These are phyloP conservation scores for Xiphophorus couchianus DNA, from an alignment of 2,113 vertebrate genomes.

Conservation along the genomic window DNA sequence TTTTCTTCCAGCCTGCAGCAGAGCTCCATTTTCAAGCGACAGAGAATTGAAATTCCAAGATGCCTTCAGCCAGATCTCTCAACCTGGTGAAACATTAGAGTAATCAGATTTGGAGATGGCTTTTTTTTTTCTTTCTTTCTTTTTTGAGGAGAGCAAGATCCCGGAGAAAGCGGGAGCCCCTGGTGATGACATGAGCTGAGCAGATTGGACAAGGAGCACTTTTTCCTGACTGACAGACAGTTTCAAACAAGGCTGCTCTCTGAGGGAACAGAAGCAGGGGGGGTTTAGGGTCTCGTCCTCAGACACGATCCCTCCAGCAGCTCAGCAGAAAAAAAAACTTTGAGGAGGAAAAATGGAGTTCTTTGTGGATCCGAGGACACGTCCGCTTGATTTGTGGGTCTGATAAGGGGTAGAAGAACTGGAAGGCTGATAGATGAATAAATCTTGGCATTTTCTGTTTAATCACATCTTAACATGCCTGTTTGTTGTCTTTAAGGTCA, in stretches of 20 bases:
- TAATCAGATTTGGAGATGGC: slow-evolving; percentile 70
- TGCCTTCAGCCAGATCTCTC: slow-evolving; percentile 64
- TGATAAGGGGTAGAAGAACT: slow-evolving; percentile 31
- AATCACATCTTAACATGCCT: slow-evolving; percentile 15
- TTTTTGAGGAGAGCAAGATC: slow-evolving; percentile 30
- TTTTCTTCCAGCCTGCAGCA: slow-evolving; percentile 52
- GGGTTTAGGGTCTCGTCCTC: slow-evolving; percentile 25
- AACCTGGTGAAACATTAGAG: slow-evolving; percentile 67
- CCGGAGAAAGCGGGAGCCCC: slow-evolving; percentile 11
- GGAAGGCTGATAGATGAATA: slow-evolving; percentile 44
- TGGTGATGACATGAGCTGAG: slow-evolving; percentile 63
- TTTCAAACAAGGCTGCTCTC: slow-evolving; percentile 47
- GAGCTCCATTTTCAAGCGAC: slow-evolving; percentile 44
- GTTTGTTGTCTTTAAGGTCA: slow-evolving; percentile 8
- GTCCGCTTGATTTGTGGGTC: slow-evolving; percentile 47
- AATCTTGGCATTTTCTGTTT: slow-evolving; percentile 21
- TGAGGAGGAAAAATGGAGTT: slow-evolving; percentile 31
- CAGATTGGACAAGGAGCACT: slow-evolving; percentile 57
- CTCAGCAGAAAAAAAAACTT: slow-evolving; percentile 15
- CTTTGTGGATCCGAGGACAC: slow-evolving; percentile 48
- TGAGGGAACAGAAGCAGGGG: background rate
- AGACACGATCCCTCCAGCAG: slow-evolving; percentile 16
- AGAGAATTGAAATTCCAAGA: slow-evolving; percentile 70
- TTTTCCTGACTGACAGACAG: slow-evolving; percentile 54
- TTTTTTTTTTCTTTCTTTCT: slow-evolving; percentile 45